Evolutionary conservation across 2,797 vertebrate genomes (phyloP).

Genomic region (Melanotaenia maccullochi): DNA sequence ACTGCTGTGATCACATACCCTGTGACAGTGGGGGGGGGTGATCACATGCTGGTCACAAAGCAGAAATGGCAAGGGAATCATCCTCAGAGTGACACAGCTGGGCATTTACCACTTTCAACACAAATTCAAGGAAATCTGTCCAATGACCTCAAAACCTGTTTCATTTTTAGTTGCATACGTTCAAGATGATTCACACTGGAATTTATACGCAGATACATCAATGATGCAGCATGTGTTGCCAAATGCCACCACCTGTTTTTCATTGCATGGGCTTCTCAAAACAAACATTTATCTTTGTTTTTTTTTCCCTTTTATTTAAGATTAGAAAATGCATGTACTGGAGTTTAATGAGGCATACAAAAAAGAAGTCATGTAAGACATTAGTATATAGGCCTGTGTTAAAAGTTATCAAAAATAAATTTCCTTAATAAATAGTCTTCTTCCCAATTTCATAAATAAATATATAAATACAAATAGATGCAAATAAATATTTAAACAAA

Average conservation of each 20-base stretch:
- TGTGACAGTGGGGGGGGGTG: conserved; percentile 23
- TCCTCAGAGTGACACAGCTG: conserved; percentile 3
- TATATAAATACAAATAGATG: conserved; percentile 53
- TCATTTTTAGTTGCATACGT: conserved; percentile 61
- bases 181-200: background rate
- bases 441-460: conserved; percentile 47
- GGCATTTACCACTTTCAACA: conserved; percentile 43
- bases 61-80: background rate
- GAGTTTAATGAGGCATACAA: conserved; percentile 16
- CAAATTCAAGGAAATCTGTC: conserved; percentile 36
- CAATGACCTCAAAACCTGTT: conserved; percentile 18
- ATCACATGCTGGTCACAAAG: conserved; percentile 64
- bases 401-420: conserved; percentile 42
- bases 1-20: background rate
- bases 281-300: background rate
- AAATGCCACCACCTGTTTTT: background rate
- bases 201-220: background rate
- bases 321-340: conserved; percentile 18
- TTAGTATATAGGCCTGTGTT: background rate
- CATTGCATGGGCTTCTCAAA: background rate
- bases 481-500: conserved; percentile 58
- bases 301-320: conserved; percentile 37
- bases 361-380: conserved; percentile 27
- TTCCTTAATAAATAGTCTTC: conserved; percentile 44
- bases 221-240: background rate